Evolutionary conservation across 2,113 vertebrate species (phyloP).

Genomic region (Rhegmatorhina hoffmannsi): DNA sequence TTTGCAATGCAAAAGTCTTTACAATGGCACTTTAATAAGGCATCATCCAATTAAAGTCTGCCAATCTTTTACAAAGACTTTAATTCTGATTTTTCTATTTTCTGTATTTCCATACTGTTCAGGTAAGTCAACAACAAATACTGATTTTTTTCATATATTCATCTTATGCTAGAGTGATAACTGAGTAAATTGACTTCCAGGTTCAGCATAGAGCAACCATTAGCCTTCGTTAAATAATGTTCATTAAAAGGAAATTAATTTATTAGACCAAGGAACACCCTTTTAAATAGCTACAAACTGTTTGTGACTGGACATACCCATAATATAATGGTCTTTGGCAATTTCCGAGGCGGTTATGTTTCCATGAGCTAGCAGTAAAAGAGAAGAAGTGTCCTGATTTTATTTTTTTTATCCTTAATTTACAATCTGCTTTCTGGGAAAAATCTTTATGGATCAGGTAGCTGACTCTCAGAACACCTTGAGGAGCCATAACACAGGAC

Average conservation of each 20-base stretch:
- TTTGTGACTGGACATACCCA: not conserved
- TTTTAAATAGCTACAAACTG: not conserved
- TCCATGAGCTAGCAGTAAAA: not conserved
- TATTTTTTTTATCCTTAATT: not conserved
- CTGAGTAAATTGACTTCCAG: not conserved
- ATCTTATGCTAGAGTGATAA: not conserved
- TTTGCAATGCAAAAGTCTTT: not conserved
- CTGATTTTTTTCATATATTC: not conserved
- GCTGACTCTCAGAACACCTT: not conserved
- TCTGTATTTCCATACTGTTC: not conserved
- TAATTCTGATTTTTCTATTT: not conserved
- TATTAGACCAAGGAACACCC: not conserved
- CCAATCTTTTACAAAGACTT: not conserved
- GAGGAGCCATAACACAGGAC: not conserved
- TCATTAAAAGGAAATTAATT: not conserved
- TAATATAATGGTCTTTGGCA: not conserved
- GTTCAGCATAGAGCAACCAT: not conserved
- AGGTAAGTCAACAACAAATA: not conserved
- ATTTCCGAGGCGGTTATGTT: not conserved
- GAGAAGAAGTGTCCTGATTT: not conserved
- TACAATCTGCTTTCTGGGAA: not conserved
- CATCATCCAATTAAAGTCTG: not conserved
- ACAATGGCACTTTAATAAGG: not conserved
- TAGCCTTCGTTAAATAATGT: not conserved
- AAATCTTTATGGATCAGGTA: not conserved